Conservation (phyloP, 2,888 invertebrate genomes). For the Palloptera scutellata region DNA sequence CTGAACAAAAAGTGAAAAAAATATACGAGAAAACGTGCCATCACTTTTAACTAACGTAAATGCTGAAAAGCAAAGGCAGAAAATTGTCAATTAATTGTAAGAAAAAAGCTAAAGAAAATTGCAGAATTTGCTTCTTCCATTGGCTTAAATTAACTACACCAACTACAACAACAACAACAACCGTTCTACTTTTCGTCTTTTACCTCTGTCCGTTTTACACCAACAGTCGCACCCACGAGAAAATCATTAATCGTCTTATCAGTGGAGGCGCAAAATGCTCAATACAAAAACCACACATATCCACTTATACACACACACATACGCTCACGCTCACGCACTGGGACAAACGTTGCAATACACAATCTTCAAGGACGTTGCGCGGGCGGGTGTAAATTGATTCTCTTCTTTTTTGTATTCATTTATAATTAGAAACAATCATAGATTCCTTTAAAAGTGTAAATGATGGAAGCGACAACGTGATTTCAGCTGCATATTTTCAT, state of each 20-base stretch:
- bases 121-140: neutral
- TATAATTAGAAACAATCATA: neutral
- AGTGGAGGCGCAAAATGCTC: neutral
- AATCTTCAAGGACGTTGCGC: conserved; percentile 2
- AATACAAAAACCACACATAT: neutral
- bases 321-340: neutral
- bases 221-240: neutral
- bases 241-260: conserved; percentile 17
- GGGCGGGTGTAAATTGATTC: neutral
- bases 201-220: no score
- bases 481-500: no score
- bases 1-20: no score
- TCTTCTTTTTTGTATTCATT: neutral
- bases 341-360: neutral
- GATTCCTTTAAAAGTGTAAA: no score
- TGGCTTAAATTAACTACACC: neutral
- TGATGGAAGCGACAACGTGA: no score
- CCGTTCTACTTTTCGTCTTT: no score
- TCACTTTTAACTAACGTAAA: no score
- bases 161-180: conserved; percentile 15
- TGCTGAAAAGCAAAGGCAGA: neutral
- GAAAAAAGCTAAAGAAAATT: neutral
- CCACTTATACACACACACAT: neutral
- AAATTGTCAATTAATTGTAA: neutral
- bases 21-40: no score